Evolutionary conservation across 2,888 invertebrate species (phyloP).

Genomic region (Cephus pygmeus): DNA sequence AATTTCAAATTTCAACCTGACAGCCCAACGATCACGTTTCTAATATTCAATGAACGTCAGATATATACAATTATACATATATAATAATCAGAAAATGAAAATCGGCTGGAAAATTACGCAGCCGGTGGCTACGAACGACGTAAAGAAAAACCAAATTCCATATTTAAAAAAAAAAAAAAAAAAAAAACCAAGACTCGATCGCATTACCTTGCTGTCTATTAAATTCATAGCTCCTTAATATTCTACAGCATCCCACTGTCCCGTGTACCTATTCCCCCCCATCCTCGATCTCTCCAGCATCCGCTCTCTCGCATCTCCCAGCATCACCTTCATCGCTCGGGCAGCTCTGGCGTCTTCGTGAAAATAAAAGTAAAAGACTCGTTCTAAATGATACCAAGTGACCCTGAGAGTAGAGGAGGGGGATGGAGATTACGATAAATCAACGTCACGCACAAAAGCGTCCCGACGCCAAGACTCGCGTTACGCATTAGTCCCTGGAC

Average conservation of each 20-base stretch:
- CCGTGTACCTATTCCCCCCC: neutral
- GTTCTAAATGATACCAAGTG: neutral
- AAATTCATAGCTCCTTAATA: neutral
- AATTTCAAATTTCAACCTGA: neutral
- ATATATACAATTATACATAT: too few relatives aligned
- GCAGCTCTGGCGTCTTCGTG: neutral
- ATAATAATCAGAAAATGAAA: neutral
- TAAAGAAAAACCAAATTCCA: too few relatives aligned
- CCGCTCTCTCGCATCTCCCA: neutral
- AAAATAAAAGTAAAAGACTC: neutral
- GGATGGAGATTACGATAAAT: neutral
- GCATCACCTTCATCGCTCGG: neutral
- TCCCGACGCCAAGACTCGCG: neutral
- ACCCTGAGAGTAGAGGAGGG: neutral
- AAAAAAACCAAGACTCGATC: neutral
- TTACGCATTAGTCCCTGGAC: neutral
- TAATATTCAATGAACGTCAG: neutral
- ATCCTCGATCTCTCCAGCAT: too few relatives aligned
- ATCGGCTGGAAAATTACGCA: neutral
- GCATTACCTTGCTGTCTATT: fast-evolving
- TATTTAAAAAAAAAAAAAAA: neutral
- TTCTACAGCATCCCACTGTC: neutral
- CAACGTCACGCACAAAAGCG: neutral
- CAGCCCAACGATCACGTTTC: neutral
- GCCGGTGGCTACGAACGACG: neutral